phyloP scores from a whole-genome alignment of 2,113 vertebrate genomes.

The Egretta garzetta region DNA sequence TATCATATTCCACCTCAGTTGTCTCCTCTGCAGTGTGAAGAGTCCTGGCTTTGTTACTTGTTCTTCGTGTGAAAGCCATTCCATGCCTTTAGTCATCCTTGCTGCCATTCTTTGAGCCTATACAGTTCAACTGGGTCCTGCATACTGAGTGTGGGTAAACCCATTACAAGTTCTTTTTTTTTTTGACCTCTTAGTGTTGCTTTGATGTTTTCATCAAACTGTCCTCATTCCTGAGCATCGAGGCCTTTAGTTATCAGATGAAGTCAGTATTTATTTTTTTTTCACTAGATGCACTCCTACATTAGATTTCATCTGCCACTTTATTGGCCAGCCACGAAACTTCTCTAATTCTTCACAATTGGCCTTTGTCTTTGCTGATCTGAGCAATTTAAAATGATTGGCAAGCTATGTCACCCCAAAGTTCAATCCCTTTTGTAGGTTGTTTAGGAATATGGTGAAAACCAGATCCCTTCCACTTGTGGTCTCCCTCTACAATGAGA shows the following conservation, averaged over 20 bases:
- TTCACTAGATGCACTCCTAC: neutral
- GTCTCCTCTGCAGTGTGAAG: neutral
- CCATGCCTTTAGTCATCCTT: neutral
- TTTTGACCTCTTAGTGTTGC: neutral
- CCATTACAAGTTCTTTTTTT: neutral
- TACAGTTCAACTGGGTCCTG: neutral
- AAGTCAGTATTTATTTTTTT: neutral
- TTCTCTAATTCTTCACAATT: neutral
- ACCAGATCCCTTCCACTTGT: neutral
- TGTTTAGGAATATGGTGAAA: neutral
- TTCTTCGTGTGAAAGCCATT: neutral
- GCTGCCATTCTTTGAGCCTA: neutral
- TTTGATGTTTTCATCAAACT: neutral
- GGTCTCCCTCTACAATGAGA: neutral
- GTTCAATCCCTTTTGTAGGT: neutral
- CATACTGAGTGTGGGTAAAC: neutral
- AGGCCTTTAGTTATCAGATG: neutral
- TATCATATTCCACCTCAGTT: neutral
- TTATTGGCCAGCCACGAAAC: neutral
- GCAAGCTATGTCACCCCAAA: neutral
- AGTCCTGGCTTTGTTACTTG: neutral
- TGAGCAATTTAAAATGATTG: neutral
- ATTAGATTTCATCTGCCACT: neutral
- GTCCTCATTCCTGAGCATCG: neutral
- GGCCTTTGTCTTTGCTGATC: neutral